Base-by-base conservation (phyloP, 2,888 invertebrate species). In the Margaritifera margaritifera region DNA sequence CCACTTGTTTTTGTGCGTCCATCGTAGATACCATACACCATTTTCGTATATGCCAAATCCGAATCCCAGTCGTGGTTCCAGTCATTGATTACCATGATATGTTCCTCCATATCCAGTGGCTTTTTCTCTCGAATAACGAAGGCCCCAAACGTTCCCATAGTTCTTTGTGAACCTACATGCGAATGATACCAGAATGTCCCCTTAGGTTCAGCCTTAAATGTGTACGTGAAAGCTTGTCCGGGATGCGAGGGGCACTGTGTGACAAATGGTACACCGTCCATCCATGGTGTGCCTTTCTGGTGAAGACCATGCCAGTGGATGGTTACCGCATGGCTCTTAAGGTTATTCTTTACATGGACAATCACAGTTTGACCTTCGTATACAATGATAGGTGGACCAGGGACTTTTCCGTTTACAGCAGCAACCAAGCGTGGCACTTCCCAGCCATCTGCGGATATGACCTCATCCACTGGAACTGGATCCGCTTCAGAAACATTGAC, bases 221-320 rank as follows among this genome's bases (percentile, higher is more conserved):
- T 64, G 71, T 88, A 87, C 22, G 78, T 84, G 69, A 87, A 88
- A 5, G 77, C 75, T 63, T 84, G 82, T 15, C 79, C 79, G 0
- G 86, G 83, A 0, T 68, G 71, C 11, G 87, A 86, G 5, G 88
- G 87, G 53, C 88, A 88, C 72, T 88, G 87, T 20, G 83, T 79
- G 15, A 86, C 73, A 27, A 74, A 83, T 4, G 83, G 77, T 6
- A 83, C 83, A 0, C 87, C 86, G 63, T 87, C 84, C 84, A 79
- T 86, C 80, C 69, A 85, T 1, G 84, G 83, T 6, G 83, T 84
- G 3, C 71, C 79, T 11, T 25, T 54, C 71, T 86, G 84, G 57
- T 79, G 81, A 20, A 87, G 73, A 0, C 88, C 88, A 68, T 88
- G 87, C 87, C 86, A 87, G 73, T 88, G 88, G 8, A 88, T 73